Evolutionary conservation across 2,888 invertebrate species (phyloP), one percentile per base, ranked within the genome.

Genomic region (Alcis repandata): DNA sequence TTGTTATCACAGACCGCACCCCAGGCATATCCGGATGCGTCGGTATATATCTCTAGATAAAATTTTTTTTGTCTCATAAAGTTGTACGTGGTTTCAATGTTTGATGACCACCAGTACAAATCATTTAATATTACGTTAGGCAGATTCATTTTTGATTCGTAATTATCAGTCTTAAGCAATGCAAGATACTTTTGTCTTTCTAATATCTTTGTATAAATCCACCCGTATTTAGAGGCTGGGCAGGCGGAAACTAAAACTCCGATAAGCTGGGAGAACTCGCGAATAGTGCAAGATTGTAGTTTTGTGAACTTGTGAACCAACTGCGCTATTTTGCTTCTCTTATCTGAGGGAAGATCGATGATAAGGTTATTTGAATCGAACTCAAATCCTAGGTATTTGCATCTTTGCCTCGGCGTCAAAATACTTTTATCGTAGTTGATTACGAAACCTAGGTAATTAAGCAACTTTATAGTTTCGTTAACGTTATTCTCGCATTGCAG

Each of bases 211-310:
- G 62, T 62, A 10, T 62, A 57, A 13, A 46, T 40, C 20, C 20
- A 46, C 8, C 48, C 58, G 17, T 58, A 66, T 45, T 15, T 41
- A 6, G 41, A 20, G n/a, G 65, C 65, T 19, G 65, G 65, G 19
- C 65, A 65, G 13, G 59, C 56, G 1, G 65, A 33, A 11, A 51
- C 45, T 11, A 65, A 43, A 10, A 51, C 15, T 11, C 52, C 46
- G 6, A 20, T 20, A 17, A 46, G 22, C 19, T 20, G 46, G 4
- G 46, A 19, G 13, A 46, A 46, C 9, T 46, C 20, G 11, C 46
- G 46, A 46, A 46, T 46, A 10, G 46, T 46, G 22, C 19, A 17
- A 3, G 20, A 20, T 7, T 17, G 19, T 20, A 46, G 1, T 46
- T 46, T 22, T 22, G 22, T 13, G 20, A 46, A 46, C 20, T 46